Evolutionary conservation across 2,113 vertebrate species (phyloP), one percentile per base, ranked within the genome.

Genomic region (Trogon melanurus): DNA sequence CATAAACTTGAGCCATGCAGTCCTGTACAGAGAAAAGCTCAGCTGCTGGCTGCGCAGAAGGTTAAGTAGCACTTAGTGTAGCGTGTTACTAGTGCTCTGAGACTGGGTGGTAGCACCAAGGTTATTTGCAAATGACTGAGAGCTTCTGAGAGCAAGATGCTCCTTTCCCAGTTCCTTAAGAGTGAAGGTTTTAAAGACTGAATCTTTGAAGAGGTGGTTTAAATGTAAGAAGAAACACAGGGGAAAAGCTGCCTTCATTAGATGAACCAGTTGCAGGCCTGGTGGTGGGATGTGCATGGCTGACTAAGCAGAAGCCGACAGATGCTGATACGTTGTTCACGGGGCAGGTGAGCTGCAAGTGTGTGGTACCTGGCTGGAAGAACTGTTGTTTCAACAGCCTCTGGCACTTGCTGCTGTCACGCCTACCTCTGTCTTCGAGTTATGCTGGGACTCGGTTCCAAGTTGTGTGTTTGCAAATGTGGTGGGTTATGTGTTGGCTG

Each of bases 21-120:
- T 2, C 69, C 13, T 13, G 6, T 22, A 3, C 2, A 17, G 27
- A 47, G 53, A 10, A 17, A 32, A 25, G 17, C 0, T 48, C 18
- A 79, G 21, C 23, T 70, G 25, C 27, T 45, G 23, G 10, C 27
- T 76, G 25, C 26, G 34, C 60, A 27, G 84, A 23, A 17, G 16
- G 11, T 34, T n/a, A 44, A 71, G 21, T 11, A 47, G 16, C 4
- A 1, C 9, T 17, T 3, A 2, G 6, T 13, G 7, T 4, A 27
- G 27, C 34, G 18, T 2, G 1, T 22, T 6, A 13, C 12, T 72
- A 47, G 16, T 21, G 16, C 5, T 2, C 2, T 69, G 30, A 22
- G n/a, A 15, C n/a, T 34, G n/a, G 11, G 6, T 57, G 36, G 8
- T 21, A 38, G 32, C 47, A 17, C n/a, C 30, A 5, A 64, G 20